Percentiles rank a stretch among this genome's conserved stretches.
phyloP scores from a whole-genome alignment of 2,888 invertebrate species.

The Trissoscelio sp. region DNA sequence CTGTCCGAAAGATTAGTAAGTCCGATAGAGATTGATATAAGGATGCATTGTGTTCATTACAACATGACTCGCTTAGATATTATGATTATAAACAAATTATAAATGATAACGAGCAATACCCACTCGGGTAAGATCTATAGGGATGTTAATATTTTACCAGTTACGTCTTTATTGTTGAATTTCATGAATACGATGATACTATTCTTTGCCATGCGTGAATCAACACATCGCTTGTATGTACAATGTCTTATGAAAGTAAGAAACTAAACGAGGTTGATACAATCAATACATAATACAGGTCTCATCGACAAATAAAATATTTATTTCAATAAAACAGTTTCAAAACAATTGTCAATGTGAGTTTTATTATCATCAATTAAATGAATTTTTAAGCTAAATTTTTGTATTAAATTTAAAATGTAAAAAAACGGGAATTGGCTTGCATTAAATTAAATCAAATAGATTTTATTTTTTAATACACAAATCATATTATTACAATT shows the following conservation, averaged over 20 bases:
- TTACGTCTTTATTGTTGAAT: constrained; percentile 51
- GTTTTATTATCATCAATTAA: background rate
- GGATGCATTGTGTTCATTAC: constrained; percentile 73
- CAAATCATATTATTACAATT: no score
- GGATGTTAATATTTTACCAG: constrained; percentile 44
- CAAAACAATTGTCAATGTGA: constrained; percentile 2
- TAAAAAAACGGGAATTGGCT: no score
- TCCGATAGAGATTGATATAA: constrained; percentile 12
- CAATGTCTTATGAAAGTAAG: constrained; percentile 57
- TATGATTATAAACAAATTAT: constrained; percentile 61
- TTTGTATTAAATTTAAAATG: background rate
- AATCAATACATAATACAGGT: constrained; percentile 49
- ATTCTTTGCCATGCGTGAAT: constrained; percentile 58
- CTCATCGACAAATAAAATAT: constrained; percentile 55
- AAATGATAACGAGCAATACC: constrained; percentile 32
- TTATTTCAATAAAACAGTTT: constrained; percentile 64
- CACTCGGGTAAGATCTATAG: constrained; percentile 22
- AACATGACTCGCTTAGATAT: constrained; percentile 70
- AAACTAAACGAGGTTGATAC: constrained; percentile 53
- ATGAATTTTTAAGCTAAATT: background rate
- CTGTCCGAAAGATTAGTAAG: constrained; percentile 19
- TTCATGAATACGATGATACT: constrained; percentile 30
- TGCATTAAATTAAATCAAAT: no score
- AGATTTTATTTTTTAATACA: no score
- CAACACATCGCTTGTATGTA: constrained; percentile 54